Evolutionary conservation across 2,888 invertebrate genomes (phyloP).

Genomic region (Lithophane leautieri): DNA sequence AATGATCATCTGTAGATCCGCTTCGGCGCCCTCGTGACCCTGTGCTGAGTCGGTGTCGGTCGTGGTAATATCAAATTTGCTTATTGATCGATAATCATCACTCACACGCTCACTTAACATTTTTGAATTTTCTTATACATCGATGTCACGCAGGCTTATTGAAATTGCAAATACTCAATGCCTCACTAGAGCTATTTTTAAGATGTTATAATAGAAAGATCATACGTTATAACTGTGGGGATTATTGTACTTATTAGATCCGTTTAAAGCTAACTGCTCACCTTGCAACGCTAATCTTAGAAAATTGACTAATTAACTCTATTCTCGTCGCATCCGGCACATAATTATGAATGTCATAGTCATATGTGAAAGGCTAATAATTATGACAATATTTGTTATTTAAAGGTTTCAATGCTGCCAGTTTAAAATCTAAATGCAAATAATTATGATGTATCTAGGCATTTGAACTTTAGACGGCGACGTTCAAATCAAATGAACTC

Average conservation of each 20-base stretch:
- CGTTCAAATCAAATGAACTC: not conserved
- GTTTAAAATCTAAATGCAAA: conserved; percentile 11
- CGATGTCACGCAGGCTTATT: conserved; percentile 41
- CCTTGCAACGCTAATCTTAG: conserved; percentile 41
- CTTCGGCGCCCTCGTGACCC: conserved; percentile 89
- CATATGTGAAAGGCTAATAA: conserved; percentile 40
- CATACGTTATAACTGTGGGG: conserved; percentile 3
- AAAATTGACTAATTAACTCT: conserved; percentile 39
- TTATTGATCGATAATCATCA: conserved; percentile 81
- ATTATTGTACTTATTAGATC: conserved; percentile 20
- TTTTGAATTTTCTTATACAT: conserved; percentile 41
- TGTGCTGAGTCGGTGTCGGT: conserved; percentile 83
- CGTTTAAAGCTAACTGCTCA: conserved; percentile 29
- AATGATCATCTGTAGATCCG: conserved; percentile 90
- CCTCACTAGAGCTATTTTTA: conserved; percentile 14
- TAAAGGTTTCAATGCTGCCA: conserved; percentile 21
- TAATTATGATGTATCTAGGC: not conserved
- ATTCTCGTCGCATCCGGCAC: conserved; percentile 50
- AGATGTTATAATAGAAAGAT: not conserved
- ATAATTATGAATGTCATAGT: conserved; percentile 45
- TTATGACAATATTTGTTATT: conserved; percentile 36
- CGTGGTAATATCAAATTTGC: conserved; percentile 78
- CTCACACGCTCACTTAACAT: conserved; percentile 38
- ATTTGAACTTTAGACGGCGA: conserved; percentile 2
- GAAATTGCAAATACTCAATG: conserved; percentile 29